Base-by-base conservation (phyloP, 2,888 invertebrate genomes). In the Philereme transversata region DNA sequence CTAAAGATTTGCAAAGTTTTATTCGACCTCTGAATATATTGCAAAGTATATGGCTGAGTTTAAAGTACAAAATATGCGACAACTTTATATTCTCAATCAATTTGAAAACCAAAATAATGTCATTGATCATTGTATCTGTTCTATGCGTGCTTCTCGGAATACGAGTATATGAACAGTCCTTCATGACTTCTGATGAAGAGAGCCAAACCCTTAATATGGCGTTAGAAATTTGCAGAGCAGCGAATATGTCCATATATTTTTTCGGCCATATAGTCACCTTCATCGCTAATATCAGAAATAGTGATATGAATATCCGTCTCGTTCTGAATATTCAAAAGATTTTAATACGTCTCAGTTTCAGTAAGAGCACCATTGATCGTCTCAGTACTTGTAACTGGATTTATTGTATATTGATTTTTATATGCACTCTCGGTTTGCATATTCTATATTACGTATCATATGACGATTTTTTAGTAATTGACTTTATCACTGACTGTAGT, bases 21-120 rank as follows among this genome's bases (percentile, higher is more conserved):
- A 40, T 59, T n/a, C 34, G 3, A 9, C 53, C 59, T 22, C 40
- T 59, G 0, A 51, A 53, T 45, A 44, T 53, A 38, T 3, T 45
- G 6, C 53, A 59, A 44, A 59, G 45, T 11, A 4, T 59, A 0
- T 8, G 53, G 9, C 22, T 53, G 1, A 53, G 44, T 8, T 48
- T 44, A 4, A 53, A 40, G 53, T 59, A 45, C 4, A 40, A 11
- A 34, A 49, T 59, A 33, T 8, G 40, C 4, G 49, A 53, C 3
- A 53, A 45, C 5, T 59, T 59, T 8, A 53, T 59, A 38, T 59
- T 40, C 10, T 53, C 59, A 0, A 59, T 40, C 9, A 11, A 44
- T 53, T 60, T 34, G 35, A 60, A 41, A 36, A 1, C 41, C 22
- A 55, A 34, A 4, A 22, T 43, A 4, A 11, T 51, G 8, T 46